A percentile compares a stretch with the other conserved stretches of the same genome.
phyloP scores from a whole-genome alignment of 2,888 invertebrate genomes.

The Melolontha melolontha region DNA sequence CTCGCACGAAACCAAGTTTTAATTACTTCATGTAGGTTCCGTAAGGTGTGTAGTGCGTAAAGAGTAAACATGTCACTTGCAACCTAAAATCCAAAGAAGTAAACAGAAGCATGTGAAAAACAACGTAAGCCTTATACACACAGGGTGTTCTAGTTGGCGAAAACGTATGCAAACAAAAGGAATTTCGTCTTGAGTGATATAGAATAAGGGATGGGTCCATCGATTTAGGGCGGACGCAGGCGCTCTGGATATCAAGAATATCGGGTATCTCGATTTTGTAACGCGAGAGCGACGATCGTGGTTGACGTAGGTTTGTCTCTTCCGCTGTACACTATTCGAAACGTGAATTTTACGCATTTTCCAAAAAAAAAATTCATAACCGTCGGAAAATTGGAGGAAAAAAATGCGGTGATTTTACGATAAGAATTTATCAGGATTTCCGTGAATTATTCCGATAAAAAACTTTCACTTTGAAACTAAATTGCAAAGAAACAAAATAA shows the following conservation, averaged over 20 bases:
- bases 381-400: constrained; percentile 1
- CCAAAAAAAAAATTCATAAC: neutral
- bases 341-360: constrained; percentile 4
- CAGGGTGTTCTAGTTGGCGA: neutral
- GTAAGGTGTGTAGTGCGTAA: no score
- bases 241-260: constrained; percentile 48
- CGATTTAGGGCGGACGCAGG: constrained; percentile 61
- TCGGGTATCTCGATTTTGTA: constrained; percentile 21
- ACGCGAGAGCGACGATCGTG: constrained; percentile 29
- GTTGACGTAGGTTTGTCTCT: constrained; percentile 31
- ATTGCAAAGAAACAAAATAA: neutral
- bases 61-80: no score
- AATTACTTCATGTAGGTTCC: no score
- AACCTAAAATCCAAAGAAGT: no score
- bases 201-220: constrained; percentile 62
- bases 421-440: neutral
- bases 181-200: constrained; percentile 39
- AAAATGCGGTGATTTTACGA: neutral
- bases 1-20: no score
- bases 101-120: no score
- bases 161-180: constrained; percentile 35
- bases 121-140: neutral
- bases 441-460: neutral
- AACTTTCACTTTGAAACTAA: neutral
- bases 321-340: constrained; percentile 10